phyloP scores from a whole-genome alignment of 2,797 vertebrate genomes.

The Triplophysa bombifrons region DNA sequence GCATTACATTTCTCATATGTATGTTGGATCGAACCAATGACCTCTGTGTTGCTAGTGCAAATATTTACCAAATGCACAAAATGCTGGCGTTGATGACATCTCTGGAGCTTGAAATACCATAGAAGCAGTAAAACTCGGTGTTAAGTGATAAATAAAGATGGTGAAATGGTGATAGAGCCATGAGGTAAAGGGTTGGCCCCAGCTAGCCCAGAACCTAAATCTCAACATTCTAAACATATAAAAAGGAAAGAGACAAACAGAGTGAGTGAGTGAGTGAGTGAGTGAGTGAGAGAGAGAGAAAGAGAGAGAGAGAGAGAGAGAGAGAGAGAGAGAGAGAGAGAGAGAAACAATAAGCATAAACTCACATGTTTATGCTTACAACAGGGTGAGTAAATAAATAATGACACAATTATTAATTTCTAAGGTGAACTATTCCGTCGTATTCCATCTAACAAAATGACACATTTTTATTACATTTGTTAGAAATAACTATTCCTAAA shows the following conservation, averaged over 20 bases:
- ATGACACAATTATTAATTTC: no score
- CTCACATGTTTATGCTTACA: no score
- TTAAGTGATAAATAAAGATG: neutral
- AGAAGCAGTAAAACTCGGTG: neutral
- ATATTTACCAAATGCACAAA: neutral
- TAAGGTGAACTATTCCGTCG: no score
- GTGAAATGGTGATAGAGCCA: neutral
- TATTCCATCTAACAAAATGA: no score
- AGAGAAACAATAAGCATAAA: neutral
- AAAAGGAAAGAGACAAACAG: neutral
- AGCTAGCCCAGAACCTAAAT: neutral
- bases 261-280: neutral
- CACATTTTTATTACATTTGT: neutral
- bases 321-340: neutral
- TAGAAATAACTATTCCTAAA: neutral
- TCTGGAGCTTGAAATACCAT: neutral
- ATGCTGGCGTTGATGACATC: neutral
- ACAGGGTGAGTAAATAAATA: no score
- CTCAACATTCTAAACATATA: neutral
- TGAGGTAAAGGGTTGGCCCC: neutral
- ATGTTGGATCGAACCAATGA: no score
- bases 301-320: neutral
- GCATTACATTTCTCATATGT: no score
- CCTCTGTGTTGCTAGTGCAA: no score
- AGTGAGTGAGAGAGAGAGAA: neutral